Percentiles rank a stretch among this genome's conserved stretches.
Evolutionary conservation across 2,888 invertebrate genomes (phyloP).

Genomic region (Carabus problematicus): DNA sequence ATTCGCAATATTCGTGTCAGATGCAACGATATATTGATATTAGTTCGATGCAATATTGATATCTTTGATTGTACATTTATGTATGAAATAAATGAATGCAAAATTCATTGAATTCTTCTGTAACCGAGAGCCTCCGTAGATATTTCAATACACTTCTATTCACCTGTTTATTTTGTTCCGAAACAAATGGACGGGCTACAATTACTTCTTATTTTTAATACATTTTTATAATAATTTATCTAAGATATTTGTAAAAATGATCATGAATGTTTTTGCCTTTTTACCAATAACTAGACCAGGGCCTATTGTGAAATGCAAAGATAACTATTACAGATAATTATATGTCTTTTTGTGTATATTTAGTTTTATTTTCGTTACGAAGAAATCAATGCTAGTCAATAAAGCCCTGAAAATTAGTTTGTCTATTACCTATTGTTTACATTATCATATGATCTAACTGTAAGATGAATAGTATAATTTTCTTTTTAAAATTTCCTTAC

Average conservation of each 20-base stretch:
- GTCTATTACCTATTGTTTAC: too few species aligned
- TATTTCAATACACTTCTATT: background rate
- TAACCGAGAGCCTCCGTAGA: too few species aligned
- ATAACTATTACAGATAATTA: slow-evolving; percentile 3
- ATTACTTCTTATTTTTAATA: slow-evolving; percentile 20
- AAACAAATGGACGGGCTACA: slow-evolving; percentile 31
- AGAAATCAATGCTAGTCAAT: background rate
- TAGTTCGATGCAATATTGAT: too few species aligned
- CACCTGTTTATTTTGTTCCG: background rate
- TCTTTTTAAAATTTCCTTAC: too few species aligned
- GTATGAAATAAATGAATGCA: too few species aligned
- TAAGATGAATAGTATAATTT: too few species aligned
- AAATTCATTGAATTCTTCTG: too few species aligned
- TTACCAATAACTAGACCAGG: background rate
- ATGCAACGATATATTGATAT: slow-evolving; percentile 14
- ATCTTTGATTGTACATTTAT: too few species aligned
- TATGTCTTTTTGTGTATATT: slow-evolving; percentile 2
- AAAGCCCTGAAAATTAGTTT: too few species aligned
- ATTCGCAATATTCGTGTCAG: slow-evolving; percentile 14
- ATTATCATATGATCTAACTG: too few species aligned
- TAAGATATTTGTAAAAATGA: too few species aligned
- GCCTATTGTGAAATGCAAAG: background rate
- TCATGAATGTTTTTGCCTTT: too few species aligned
- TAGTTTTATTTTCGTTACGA: background rate
- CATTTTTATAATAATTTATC: background rate